These are phyloP conservation scores for Bombus vancouverensis DNA, from an alignment of 1,140 invertebrate species.

Conservation along the genomic window DNA sequence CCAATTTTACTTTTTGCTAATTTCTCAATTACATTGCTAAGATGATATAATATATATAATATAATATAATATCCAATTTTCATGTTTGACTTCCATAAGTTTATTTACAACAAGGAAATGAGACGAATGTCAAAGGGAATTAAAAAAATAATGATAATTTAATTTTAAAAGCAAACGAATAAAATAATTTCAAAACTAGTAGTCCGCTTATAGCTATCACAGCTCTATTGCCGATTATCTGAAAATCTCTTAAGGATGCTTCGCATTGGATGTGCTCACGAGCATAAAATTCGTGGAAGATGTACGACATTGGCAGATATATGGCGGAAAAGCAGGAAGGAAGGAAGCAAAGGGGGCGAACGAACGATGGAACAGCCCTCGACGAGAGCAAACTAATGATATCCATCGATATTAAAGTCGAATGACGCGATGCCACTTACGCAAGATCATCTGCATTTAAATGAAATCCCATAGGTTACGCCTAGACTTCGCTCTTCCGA, in stretches of 20 bases:
- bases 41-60: too few relatives aligned
- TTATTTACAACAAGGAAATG: too few relatives aligned
- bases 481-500: neutral
- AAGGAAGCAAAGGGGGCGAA: conserved; percentile 23
- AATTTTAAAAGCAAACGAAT: too few relatives aligned
- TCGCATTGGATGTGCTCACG: neutral
- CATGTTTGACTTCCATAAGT: too few relatives aligned
- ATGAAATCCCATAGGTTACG: conserved; percentile 65
- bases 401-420: conserved; percentile 72
- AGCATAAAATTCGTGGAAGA: neutral
- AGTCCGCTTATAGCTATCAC: too few relatives aligned
- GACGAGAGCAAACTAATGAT: conserved; percentile 63
- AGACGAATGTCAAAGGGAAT: too few relatives aligned
- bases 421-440: conserved; percentile 60
- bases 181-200: too few relatives aligned
- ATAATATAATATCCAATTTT: too few relatives aligned
- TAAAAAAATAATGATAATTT: too few relatives aligned
- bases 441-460: conserved; percentile 72
- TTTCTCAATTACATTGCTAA: too few relatives aligned
- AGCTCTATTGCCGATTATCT: neutral
- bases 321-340: neutral
- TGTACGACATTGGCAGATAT: neutral
- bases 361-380: conserved; percentile 9
- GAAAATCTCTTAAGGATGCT: neutral
- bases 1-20: too few relatives aligned